Conservation (phyloP, 2,113 vertebrate species). For the Fulmarus glacialis region DNA sequence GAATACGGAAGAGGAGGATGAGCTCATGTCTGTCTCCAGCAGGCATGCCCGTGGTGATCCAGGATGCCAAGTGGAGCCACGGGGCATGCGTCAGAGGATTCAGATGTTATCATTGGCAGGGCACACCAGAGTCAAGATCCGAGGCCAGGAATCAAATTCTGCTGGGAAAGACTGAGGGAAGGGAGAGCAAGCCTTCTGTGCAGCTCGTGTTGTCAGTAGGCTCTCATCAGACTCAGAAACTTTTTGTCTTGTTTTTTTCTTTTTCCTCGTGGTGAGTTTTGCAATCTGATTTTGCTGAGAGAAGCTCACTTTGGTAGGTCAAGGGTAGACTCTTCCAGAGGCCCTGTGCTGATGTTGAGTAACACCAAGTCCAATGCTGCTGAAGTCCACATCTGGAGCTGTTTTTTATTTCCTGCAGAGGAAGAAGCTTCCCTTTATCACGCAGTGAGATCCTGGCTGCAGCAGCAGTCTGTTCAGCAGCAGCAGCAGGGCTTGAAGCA, state of each 20-base stretch:
- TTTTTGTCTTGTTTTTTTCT: not conserved
- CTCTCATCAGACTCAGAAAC: not conserved
- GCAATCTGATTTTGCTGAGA: slow-evolving; percentile 9
- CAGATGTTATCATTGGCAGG: not conserved
- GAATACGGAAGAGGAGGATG: not conserved
- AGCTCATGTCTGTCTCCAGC: slow-evolving; percentile 38
- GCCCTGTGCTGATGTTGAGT: not conserved
- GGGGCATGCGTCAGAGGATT: not conserved
- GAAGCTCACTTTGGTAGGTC: not conserved
- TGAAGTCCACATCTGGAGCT: not conserved
- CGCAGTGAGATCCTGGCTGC: not conserved
- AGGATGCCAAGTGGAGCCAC: not conserved
- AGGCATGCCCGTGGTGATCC: not conserved
- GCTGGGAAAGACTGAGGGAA: not conserved
- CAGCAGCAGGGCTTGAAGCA: not conserved
- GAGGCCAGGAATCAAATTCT: not conserved
- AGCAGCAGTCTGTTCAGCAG: not conserved
- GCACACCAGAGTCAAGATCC: not conserved
- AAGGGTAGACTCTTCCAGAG: not conserved
- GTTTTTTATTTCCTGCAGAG: not conserved
- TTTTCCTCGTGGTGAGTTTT: not conserved
- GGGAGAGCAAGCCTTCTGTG: not conserved
- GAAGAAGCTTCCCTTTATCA: not conserved
- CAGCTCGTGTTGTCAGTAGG: not conserved
- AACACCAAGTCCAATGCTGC: not conserved